Conservation (phyloP, 2,888 invertebrate species). For the Diarsia rubi region DNA sequence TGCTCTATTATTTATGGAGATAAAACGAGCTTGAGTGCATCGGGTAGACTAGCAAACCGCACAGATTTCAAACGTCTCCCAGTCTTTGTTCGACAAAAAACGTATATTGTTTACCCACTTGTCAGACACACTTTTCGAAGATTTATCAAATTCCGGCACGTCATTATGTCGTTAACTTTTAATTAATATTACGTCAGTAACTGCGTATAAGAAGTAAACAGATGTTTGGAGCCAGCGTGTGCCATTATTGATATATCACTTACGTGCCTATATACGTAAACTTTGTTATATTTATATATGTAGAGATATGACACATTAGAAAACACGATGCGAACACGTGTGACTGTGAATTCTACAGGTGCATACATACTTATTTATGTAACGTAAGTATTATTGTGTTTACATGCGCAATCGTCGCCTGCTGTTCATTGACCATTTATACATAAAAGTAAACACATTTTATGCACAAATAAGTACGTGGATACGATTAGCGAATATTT, state of each 20-base stretch:
- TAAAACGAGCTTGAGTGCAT: slow-evolving; percentile 47
- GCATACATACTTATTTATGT: slow-evolving; percentile 46
- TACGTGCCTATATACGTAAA: slow-evolving; percentile 26
- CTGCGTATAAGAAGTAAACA: slow-evolving; percentile 45
- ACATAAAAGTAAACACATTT: slow-evolving; percentile 27
- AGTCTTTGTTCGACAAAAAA: slow-evolving; percentile 42
- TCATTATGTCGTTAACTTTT: slow-evolving; percentile 56
- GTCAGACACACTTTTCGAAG: slow-evolving; percentile 45
- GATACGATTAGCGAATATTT: slow-evolving; percentile 29
- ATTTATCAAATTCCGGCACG: slow-evolving; percentile 56
- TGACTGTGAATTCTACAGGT: slow-evolving; percentile 53
- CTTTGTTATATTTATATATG: slow-evolving; percentile 34
- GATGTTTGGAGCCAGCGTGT: slow-evolving; percentile 54
- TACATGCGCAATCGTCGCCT: slow-evolving; percentile 59
- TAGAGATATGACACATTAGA: slow-evolving; percentile 63
- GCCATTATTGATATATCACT: slow-evolving; percentile 42
- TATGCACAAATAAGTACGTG: slow-evolving; percentile 1
- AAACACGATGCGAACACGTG: slow-evolving; percentile 72
- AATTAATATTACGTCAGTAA: slow-evolving; percentile 62
- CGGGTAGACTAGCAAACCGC: slow-evolving; percentile 31
- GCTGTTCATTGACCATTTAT: slow-evolving; percentile 67
- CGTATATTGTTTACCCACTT: slow-evolving; percentile 35
- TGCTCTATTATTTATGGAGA: slow-evolving; percentile 55
- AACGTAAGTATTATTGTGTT: slow-evolving; percentile 57
- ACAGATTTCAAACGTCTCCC: slow-evolving; percentile 9